These are phyloP conservation scores for Darevskia mixta DNA, from an alignment of 2,797 vertebrate species.

Conservation along the genomic window DNA sequence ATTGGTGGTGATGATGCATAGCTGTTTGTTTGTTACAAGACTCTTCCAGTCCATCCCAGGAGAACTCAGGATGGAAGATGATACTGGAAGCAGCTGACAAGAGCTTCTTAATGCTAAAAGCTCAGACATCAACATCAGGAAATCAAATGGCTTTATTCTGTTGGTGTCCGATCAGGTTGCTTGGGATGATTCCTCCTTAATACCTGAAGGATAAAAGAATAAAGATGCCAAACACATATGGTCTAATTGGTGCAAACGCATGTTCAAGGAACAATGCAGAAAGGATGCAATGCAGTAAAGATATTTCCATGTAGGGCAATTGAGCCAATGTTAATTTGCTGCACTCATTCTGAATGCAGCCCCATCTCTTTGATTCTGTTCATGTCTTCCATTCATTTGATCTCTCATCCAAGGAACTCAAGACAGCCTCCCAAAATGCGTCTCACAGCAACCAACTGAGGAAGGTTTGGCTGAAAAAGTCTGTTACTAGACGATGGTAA, in stretches of 20 bases:
- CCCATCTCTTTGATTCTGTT: not conserved
- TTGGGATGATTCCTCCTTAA: not conserved
- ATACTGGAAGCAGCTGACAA: not conserved
- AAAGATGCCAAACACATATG: not conserved
- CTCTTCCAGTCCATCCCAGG: not conserved
- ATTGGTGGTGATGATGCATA: constrained; percentile 31
- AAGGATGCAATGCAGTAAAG: not conserved
- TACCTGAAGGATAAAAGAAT: not conserved
- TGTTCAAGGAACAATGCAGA: not conserved
- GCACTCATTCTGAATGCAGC: not conserved
- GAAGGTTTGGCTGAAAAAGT: no score
- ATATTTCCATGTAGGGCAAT: not conserved
- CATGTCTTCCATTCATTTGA: no score
- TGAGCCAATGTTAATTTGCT: constrained; percentile 5
- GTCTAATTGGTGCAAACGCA: no score
- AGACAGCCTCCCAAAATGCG: no score
- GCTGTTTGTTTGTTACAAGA: constrained; percentile 7
- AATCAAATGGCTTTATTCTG: not conserved
- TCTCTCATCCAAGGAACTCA: no score
- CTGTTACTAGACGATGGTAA: no score
- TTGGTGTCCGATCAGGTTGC: not conserved
- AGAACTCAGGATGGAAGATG: not conserved
- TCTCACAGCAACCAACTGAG: no score
- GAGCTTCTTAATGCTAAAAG: not conserved
- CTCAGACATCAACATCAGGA: not conserved